phyloP scores from a whole-genome alignment of 2,113 vertebrate genomes.

The Istiophorus platypterus region DNA sequence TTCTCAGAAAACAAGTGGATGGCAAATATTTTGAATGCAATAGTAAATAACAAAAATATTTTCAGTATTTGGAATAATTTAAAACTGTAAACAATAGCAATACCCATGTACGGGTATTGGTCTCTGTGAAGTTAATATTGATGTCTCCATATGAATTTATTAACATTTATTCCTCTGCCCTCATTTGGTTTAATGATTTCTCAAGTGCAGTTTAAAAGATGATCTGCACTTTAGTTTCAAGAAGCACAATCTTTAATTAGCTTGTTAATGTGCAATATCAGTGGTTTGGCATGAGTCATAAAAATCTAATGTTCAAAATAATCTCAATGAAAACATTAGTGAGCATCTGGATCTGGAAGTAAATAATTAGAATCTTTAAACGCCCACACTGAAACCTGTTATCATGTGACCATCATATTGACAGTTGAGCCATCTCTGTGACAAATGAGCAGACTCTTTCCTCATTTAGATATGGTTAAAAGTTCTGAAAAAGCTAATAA shows the following conservation, averaged over 20 bases:
- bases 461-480: neutral
- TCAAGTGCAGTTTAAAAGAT: neutral
- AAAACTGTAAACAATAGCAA: neutral
- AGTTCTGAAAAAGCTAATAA: neutral
- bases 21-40: neutral
- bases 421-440: neutral
- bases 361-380: neutral
- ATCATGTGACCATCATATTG: neutral
- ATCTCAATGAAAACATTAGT: neutral
- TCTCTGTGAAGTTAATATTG: neutral
- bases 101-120: neutral
- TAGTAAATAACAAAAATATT: neutral
- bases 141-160: neutral
- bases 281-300: neutral
- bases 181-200: neutral
- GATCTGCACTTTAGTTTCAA: neutral
- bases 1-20: too few relatives aligned
- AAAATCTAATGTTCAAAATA: neutral
- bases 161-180: too few relatives aligned
- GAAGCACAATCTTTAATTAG: neutral
- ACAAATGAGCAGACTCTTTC: neutral
- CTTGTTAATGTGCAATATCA: neutral
- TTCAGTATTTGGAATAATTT: neutral
- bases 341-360: neutral
- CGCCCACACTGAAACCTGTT: neutral